A percentile compares a stretch with the other conserved stretches of the same genome.
Conservation (phyloP, 2,888 invertebrate species). For the Cantharis rufa region DNA sequence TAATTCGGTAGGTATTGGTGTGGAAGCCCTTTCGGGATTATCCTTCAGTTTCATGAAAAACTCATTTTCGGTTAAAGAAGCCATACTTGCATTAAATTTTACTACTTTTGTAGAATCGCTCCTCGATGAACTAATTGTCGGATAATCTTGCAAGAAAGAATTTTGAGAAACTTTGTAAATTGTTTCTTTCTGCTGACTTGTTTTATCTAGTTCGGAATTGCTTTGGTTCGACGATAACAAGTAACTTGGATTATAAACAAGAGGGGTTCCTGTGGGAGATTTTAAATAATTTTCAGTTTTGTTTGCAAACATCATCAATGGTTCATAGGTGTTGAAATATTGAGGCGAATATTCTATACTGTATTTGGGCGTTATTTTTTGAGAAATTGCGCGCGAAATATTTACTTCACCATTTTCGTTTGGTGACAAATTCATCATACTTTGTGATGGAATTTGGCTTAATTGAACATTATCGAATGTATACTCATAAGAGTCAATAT, state of each 20-base stretch:
- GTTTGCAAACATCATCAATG: background rate
- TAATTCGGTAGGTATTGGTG: slow-evolving; percentile 12
- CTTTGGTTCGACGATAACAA: background rate
- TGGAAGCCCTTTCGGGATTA: slow-evolving; percentile 28
- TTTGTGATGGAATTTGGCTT: background rate
- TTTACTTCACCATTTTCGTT: background rate
- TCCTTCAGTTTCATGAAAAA: slow-evolving; percentile 25
- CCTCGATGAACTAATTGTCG: background rate
- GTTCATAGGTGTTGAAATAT: background rate
- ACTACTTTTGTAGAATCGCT: background rate
- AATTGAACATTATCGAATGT: background rate
- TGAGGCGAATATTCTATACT: background rate
- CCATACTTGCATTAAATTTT: slow-evolving; percentile 3
- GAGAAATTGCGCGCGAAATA: background rate
- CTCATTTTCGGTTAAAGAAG: slow-evolving; percentile 20
- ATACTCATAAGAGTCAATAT: background rate
- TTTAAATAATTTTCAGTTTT: background rate
- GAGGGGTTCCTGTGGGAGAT: background rate
- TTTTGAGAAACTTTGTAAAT: background rate
- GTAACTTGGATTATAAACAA: background rate
- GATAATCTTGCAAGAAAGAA: background rate
- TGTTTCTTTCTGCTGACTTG: background rate
- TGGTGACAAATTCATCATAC: background rate
- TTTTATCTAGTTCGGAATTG: background rate
- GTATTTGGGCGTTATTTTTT: background rate